phyloP scores from a whole-genome alignment of 2,113 vertebrate species.

The Etheostoma spectabile region DNA sequence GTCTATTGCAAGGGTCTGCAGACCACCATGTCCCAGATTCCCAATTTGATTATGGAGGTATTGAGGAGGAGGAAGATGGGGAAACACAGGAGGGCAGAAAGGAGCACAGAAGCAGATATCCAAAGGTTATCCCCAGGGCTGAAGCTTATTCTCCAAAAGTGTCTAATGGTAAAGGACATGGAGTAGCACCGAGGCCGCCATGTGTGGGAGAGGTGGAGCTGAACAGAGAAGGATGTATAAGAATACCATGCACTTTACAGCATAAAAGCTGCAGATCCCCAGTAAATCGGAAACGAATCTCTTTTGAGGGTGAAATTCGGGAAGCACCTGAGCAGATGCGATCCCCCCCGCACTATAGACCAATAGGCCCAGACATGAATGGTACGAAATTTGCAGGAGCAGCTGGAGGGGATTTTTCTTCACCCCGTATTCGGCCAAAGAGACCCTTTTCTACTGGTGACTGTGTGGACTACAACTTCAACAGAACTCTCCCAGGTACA shows the following conservation, averaged over 20 bases:
- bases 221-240: conserved; percentile 85
- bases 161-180: conserved; percentile 66
- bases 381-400: conserved; percentile 53
- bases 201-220: conserved; percentile 85
- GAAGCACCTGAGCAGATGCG: conserved; percentile 43
- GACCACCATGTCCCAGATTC: conserved; percentile 83
- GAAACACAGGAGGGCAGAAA: conserved; percentile 56
- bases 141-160: conserved; percentile 66
- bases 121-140: conserved; percentile 44
- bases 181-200: conserved; percentile 60
- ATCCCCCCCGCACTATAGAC: conserved; percentile 6
- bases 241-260: conserved; percentile 85
- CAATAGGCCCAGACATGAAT: conserved; percentile 53
- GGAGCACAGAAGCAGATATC: conserved; percentile 46
- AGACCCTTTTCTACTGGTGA: conserved; percentile 79
- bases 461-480: conserved; percentile 75
- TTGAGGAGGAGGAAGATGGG: conserved; percentile 79
- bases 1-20: conserved; percentile 87
- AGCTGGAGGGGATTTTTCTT: conserved; percentile 29
- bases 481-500: conserved; percentile 59
- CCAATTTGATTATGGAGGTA: conserved; percentile 83
- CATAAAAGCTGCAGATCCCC: conserved; percentile 69
- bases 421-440: conserved; percentile 64
- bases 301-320: conserved; percentile 60
- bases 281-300: conserved; percentile 61